phyloP scores from a whole-genome alignment of 2,888 invertebrate genomes.

The Eupithecia subumbrata region DNA sequence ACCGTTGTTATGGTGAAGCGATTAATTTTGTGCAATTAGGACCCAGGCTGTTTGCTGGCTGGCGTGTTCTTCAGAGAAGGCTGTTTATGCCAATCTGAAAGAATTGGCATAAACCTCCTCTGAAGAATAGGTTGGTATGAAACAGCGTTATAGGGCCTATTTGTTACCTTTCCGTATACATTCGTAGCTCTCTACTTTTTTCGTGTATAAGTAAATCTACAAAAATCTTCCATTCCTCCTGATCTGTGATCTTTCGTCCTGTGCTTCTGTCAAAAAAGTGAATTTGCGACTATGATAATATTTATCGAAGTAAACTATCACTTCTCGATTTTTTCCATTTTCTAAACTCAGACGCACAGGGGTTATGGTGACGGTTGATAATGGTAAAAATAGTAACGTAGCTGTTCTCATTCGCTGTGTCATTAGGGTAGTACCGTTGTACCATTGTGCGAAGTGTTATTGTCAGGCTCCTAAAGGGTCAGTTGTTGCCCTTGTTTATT shows the following conservation, averaged over 20 bases:
- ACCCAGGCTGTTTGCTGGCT: no score
- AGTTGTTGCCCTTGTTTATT: slow-evolving; percentile 11
- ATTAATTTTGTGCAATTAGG: no score
- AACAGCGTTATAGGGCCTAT: no score
- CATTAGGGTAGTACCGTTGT: not conserved
- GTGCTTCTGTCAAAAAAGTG: not conserved
- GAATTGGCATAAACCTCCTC: no score
- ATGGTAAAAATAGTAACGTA: no score
- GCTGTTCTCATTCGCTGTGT: not conserved
- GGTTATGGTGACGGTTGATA: no score
- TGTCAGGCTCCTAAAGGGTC: slow-evolving; percentile 10
- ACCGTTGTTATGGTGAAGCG: no score
- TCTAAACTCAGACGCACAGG: not conserved
- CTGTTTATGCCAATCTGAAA: no score
- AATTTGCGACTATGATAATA: not conserved
- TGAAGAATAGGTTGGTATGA: no score
- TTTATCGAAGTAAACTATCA: not conserved
- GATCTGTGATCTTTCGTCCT: not conserved
- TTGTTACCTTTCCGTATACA: not conserved
- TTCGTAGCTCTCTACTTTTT: not conserved
- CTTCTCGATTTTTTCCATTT: not conserved
- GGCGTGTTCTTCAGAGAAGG: no score
- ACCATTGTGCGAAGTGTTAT: slow-evolving; percentile 13
- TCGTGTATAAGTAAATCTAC: no score
- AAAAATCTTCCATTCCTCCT: not conserved